These are phyloP conservation scores for Macrotrachela quadricornifera DNA, from an alignment of 1,140 invertebrate species.

Conservation along the genomic window DNA sequence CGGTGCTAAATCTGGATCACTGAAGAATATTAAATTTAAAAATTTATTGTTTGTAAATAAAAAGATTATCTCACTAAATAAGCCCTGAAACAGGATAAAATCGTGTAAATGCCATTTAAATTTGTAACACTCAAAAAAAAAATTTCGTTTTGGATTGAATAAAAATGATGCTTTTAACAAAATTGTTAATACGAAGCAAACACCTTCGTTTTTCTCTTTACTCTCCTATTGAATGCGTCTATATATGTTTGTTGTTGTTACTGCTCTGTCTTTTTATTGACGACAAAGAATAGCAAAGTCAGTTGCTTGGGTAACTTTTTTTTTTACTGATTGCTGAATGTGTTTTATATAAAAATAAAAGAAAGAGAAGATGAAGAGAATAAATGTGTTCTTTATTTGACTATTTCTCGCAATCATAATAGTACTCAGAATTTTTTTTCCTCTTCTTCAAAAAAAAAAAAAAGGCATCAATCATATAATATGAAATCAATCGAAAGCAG, in stretches of 20 bases:
- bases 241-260: too few species aligned
- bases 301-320: too few species aligned
- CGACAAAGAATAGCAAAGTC: too few species aligned
- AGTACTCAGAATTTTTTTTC: too few species aligned
- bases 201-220: neutral
- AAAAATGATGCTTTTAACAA: neutral
- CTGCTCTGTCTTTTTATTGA: too few species aligned
- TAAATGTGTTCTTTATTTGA: too few species aligned
- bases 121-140: neutral
- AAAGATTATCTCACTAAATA: slow-evolving; percentile 3
- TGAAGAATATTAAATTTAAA: neutral
- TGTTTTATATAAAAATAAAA: too few species aligned
- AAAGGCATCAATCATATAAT: neutral
- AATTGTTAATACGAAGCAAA: neutral
- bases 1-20: slow-evolving; percentile 3
- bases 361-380: too few species aligned
- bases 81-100: slow-evolving; percentile 2
- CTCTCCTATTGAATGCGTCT: too few species aligned
- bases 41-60: neutral
- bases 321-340: too few species aligned
- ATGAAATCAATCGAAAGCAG: neutral
- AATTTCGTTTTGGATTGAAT: neutral
- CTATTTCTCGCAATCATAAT: too few species aligned
- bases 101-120: slow-evolving; percentile 3
- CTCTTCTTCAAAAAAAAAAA: too few species aligned